Percentiles rank a stretch among this genome's conserved stretches.
Conservation (phyloP, 2,888 invertebrate species). For the Ypsolopha sequella region DNA sequence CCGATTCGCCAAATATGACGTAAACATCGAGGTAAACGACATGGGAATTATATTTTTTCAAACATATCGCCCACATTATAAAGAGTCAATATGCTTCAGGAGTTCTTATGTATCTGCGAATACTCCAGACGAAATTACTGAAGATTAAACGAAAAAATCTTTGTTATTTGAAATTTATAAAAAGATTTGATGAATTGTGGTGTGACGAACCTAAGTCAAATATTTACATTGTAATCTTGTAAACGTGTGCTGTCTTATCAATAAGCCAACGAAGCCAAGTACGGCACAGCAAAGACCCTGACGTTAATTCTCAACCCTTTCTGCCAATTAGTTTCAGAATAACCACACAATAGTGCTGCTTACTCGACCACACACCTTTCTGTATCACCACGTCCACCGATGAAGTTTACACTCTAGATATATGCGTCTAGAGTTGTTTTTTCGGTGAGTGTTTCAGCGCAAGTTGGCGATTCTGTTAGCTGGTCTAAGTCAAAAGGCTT, state of each 20-base stretch:
- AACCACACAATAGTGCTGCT: slow-evolving; percentile 64
- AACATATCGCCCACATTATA: too few species aligned
- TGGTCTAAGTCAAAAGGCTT: slow-evolving; percentile 67
- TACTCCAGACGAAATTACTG: too few species aligned
- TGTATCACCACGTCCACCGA: slow-evolving; percentile 6
- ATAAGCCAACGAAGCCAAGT: slow-evolving; percentile 31
- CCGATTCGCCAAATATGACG: too few species aligned
- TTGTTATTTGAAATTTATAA: too few species aligned
- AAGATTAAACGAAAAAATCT: too few species aligned
- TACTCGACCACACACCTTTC: slow-evolving; percentile 52
- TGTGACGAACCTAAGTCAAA: too few species aligned
- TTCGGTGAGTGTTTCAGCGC: slow-evolving; percentile 10
- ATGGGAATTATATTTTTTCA: too few species aligned
- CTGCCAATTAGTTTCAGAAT: slow-evolving; percentile 71
- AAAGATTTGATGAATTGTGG: too few species aligned
- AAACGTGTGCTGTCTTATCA: too few species aligned
- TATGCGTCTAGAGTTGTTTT: neutral
- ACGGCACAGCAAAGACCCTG: slow-evolving; percentile 43
- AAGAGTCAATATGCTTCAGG: too few species aligned
- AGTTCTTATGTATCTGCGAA: too few species aligned
- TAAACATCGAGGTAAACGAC: neutral
- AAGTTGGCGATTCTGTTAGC: slow-evolving; percentile 43
- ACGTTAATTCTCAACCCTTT: slow-evolving; percentile 70
- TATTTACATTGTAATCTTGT: too few species aligned
- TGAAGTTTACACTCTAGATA: neutral